A percentile compares a stretch with the other conserved stretches of the same genome.
Evolutionary conservation across 1,140 invertebrate species (phyloP).

Genomic region (Trichonephila clavata): DNA sequence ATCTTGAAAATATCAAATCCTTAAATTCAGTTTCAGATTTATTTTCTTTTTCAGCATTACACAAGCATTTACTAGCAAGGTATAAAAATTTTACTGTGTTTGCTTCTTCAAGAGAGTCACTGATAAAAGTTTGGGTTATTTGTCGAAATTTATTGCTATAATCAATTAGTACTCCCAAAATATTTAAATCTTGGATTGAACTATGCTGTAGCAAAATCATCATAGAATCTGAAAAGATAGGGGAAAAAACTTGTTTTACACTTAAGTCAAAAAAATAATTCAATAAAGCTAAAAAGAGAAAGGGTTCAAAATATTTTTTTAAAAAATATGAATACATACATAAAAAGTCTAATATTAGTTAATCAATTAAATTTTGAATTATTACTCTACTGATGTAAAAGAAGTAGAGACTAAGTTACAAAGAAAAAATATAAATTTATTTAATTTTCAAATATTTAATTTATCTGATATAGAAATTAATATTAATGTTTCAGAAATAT

Average conservation of each 20-base stretch:
- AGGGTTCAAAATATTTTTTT: too few relatives aligned
- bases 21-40: conserved; percentile 25
- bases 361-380: too few relatives aligned
- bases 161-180: conserved; percentile 23
- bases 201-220: conserved; percentile 13
- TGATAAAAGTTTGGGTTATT: conserved; percentile 4
- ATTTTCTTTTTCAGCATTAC: neutral
- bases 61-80: conserved; percentile 53
- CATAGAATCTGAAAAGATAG: conserved; percentile 47
- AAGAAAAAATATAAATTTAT: too few relatives aligned
- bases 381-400: too few relatives aligned
- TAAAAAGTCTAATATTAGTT: too few relatives aligned
- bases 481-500: too few relatives aligned
- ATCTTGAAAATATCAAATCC: neutral
- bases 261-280: neutral
- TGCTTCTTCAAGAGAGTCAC: neutral
- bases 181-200: conserved; percentile 26
- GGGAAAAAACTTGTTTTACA: neutral
- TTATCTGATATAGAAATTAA: too few relatives aligned
- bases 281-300: neutral
- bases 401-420: too few relatives aligned
- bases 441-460: too few relatives aligned
- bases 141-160: conserved; percentile 17
- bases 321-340: too few relatives aligned
- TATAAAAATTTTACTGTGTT: neutral